A percentile compares a stretch with the other conserved stretches of the same genome.
These are phyloP conservation scores for Danaus melanippus DNA, from an alignment of 1,140 invertebrate genomes.

Conservation along the genomic window DNA sequence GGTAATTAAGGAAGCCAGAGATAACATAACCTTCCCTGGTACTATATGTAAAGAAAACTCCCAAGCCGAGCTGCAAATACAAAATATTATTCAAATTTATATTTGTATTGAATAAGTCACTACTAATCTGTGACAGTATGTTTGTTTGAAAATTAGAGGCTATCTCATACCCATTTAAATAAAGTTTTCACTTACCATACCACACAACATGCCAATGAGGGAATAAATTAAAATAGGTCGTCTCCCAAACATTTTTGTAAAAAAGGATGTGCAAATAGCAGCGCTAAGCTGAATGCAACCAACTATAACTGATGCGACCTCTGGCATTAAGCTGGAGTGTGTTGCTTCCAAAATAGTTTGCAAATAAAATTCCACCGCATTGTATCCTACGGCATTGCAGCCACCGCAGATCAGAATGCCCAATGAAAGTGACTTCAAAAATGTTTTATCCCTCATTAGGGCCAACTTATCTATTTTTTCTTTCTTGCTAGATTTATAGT, in stretches of 20 bases:
- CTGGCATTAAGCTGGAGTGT: constrained; percentile 8
- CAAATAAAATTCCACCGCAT: constrained; percentile 16
- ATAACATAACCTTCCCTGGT: not conserved
- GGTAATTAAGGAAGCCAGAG: not conserved
- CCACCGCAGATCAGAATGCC: constrained; percentile 4
- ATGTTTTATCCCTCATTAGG: constrained; percentile 8
- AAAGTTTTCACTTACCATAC: constrained; percentile 10
- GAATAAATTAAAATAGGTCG: constrained; percentile 12
- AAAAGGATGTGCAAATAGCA: constrained; percentile 3
- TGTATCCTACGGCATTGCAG: constrained; percentile 12
- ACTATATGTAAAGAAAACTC: not conserved
- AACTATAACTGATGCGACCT: constrained; percentile 13
- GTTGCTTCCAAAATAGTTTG: constrained; percentile 19
- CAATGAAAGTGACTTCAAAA: constrained; percentile 9
- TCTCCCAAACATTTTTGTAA: constrained; percentile 10
- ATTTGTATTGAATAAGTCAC: not conserved
- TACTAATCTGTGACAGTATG: too few relatives aligned
- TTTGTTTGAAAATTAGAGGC: too few relatives aligned
- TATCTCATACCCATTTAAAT: too few relatives aligned
- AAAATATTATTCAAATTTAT: not conserved
- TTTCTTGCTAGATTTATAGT: constrained; percentile 10
- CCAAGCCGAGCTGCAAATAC: not conserved
- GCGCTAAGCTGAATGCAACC: constrained; percentile 12
- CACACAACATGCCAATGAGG: constrained; percentile 10
- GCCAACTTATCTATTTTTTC: constrained; percentile 7